phyloP scores from a whole-genome alignment of 2,113 vertebrate genomes.

The Mirza zaza region DNA sequence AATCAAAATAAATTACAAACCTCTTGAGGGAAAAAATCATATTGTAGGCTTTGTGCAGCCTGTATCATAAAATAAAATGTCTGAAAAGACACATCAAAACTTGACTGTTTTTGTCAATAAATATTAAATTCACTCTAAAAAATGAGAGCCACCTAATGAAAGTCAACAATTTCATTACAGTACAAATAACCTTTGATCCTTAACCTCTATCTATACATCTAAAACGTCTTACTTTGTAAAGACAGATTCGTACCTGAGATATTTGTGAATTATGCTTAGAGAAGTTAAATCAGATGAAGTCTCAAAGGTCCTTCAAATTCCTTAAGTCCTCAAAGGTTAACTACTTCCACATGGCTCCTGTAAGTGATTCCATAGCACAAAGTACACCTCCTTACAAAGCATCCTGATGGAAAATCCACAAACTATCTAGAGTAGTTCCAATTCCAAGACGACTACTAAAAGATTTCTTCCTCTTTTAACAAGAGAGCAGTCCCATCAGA shows the following conservation, averaged over 20 bases:
- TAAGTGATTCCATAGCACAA: not conserved
- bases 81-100: not conserved
- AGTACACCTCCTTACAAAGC: not conserved
- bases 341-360: not conserved
- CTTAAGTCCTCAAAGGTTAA: not conserved
- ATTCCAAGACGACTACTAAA: not conserved
- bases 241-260: not conserved
- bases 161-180: constrained; percentile 58
- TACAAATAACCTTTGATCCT: constrained; percentile 36
- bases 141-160: constrained; percentile 73
- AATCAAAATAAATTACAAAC: constrained; percentile 35
- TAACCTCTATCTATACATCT: not conserved
- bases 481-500: not conserved
- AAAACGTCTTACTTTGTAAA: not conserved
- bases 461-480: not conserved
- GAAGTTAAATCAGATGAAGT: not conserved
- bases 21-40: not conserved
- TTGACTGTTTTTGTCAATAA: not conserved
- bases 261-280: not conserved
- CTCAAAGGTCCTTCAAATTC: not conserved
- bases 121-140: constrained; percentile 65
- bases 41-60: not conserved
- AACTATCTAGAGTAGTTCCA: not conserved
- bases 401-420: not conserved
- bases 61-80: constrained; percentile 2